Evolutionary conservation across 2,888 invertebrate species (phyloP).

Genomic region (Nasonia oneida): DNA sequence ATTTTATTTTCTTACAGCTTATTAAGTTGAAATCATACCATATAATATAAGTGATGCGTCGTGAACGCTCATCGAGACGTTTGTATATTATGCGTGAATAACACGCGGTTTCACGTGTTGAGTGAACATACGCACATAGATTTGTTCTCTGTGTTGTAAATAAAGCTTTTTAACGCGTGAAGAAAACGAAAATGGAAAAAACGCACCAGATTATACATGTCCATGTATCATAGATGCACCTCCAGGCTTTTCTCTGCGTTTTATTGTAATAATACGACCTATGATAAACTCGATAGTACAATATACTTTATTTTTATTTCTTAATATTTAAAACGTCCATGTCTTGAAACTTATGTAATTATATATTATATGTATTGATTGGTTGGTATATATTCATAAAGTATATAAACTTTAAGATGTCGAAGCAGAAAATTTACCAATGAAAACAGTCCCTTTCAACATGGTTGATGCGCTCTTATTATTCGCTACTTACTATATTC

Average conservation of each 20-base stretch:
- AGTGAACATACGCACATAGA: constrained; percentile 39
- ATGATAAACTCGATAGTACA: constrained; percentile 41
- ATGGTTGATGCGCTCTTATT: background rate
- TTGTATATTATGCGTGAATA: constrained; percentile 34
- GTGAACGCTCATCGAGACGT: constrained; percentile 34
- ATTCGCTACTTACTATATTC: background rate
- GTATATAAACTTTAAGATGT: constrained; percentile 44
- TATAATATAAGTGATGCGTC: constrained; percentile 20
- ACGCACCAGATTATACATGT: constrained; percentile 26
- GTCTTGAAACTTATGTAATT: constrained; percentile 48
- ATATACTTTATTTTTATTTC: constrained; percentile 30
- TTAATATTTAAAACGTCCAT: constrained; percentile 60
- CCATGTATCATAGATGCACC: constrained; percentile 39
- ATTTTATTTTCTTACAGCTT: constrained; percentile 50
- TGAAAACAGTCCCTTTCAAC: background rate
- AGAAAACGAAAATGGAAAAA: constrained; percentile 30
- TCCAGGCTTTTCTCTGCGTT: constrained; percentile 2
- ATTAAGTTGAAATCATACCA: constrained; percentile 38
- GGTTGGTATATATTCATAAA: constrained; percentile 30
- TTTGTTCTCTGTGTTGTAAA: constrained; percentile 16
- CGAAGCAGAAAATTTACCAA: constrained; percentile 5
- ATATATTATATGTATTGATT: constrained; percentile 29
- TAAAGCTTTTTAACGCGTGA: constrained; percentile 30
- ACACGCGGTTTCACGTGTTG: constrained; percentile 31
- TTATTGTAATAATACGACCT: background rate